Percentiles rank a stretch among this genome's conserved stretches.
Conservation (phyloP, 2,113 vertebrate genomes). For the Cacatua alba region DNA sequence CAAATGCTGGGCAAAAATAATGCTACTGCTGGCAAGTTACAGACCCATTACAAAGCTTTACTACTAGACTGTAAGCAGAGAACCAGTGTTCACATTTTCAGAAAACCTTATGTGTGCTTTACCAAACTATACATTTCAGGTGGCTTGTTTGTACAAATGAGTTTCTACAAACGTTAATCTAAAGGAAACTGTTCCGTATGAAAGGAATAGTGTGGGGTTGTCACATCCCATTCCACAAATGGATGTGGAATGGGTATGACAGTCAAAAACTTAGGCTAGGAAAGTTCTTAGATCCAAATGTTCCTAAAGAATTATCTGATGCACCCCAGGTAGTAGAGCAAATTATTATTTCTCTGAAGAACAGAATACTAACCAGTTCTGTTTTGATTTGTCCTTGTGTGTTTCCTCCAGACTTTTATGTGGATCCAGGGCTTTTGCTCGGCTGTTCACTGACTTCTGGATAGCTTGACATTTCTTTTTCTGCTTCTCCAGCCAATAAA, state of each 20-base stretch:
- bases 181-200: not conserved
- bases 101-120: not conserved
- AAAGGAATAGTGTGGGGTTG: not conserved
- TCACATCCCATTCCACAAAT: not conserved
- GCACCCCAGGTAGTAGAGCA: not conserved
- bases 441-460: constrained; percentile 78
- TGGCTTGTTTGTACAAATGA: not conserved
- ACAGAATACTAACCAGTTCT: constrained; percentile 80
- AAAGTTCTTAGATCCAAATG: not conserved
- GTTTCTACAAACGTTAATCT: not conserved
- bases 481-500: constrained; percentile 82
- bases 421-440: constrained; percentile 90
- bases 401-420: constrained; percentile 87
- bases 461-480: constrained; percentile 83
- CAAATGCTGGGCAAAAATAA: not conserved
- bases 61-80: not conserved
- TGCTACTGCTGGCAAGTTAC: not conserved
- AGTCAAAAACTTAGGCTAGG: not conserved
- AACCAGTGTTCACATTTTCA: not conserved
- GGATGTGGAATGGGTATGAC: not conserved
- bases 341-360: not conserved
- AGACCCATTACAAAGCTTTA: not conserved
- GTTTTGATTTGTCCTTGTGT: constrained; percentile 80
- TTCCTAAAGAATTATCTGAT: not conserved
- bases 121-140: not conserved